Percentiles rank a stretch among this genome's conserved stretches.
Evolutionary conservation across 2,797 vertebrate species (phyloP).

Genomic region (Molossus alvarezi): DNA sequence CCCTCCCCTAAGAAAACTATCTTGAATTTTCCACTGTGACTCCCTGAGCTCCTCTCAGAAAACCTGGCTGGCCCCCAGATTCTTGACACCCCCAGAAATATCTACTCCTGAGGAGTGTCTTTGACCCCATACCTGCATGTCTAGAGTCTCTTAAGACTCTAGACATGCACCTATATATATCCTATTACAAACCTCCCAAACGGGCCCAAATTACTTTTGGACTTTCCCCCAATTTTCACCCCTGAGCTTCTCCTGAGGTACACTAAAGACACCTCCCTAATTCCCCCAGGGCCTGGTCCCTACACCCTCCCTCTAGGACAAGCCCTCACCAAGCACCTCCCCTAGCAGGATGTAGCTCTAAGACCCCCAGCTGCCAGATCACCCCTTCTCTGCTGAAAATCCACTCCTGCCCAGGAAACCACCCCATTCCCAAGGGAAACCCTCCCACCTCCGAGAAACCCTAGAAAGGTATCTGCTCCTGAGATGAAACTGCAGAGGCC

Average conservation of each 20-base stretch:
- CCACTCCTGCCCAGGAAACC: conserved; percentile 24
- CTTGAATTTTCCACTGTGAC: background rate
- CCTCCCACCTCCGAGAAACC: background rate
- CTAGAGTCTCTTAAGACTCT: background rate
- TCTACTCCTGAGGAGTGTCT: background rate
- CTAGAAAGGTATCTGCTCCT: background rate
- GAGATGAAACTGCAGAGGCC: background rate
- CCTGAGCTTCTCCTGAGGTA: background rate
- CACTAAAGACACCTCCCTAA: background rate
- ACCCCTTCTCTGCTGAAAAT: conserved; percentile 19
- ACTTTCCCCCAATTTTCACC: background rate
- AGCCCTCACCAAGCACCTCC: background rate
- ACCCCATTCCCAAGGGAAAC: background rate
- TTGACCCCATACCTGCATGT: background rate
- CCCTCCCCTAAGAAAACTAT: background rate
- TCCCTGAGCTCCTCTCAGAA: background rate
- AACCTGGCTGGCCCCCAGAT: background rate
- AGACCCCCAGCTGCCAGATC: background rate
- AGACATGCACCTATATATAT: background rate
- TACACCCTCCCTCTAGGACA: background rate
- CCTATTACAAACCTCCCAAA: background rate
- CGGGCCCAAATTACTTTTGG: too few relatives aligned
- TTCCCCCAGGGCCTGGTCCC: background rate
- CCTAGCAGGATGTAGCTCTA: background rate
- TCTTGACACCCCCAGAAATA: conserved; percentile 10